Conservation (phyloP, 1,140 invertebrate species). For the Cydia fagiglandana region DNA sequence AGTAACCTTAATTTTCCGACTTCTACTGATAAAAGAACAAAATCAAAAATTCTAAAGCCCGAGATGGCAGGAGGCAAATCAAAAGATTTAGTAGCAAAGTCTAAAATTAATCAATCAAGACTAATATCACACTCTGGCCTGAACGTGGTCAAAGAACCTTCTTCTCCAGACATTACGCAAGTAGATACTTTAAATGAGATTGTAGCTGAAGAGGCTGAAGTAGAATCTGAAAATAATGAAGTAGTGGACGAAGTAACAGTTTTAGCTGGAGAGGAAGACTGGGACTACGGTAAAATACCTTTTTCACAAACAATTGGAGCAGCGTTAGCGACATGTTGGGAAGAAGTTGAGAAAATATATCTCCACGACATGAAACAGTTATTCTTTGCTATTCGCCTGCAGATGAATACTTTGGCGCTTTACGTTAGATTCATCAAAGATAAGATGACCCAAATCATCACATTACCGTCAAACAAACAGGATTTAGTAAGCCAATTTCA, state of each 20-base stretch:
- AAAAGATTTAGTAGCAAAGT: constrained; percentile 53
- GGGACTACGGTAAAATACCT: constrained; percentile 76
- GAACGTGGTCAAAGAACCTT: constrained; percentile 54
- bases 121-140: constrained; percentile 47
- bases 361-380: constrained; percentile 77
- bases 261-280: constrained; percentile 76
- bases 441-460: constrained; percentile 78
- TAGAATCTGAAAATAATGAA: constrained; percentile 46
- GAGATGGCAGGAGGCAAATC: constrained; percentile 56
- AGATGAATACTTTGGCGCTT: constrained; percentile 76
- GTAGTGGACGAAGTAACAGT: constrained; percentile 54
- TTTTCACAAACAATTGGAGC: constrained; percentile 62
- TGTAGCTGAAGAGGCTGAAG: constrained; percentile 38
- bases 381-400: constrained; percentile 77
- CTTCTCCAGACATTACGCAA: constrained; percentile 44
- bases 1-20: constrained; percentile 60
- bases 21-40: constrained; percentile 62
- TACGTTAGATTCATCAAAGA: constrained; percentile 76
- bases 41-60: constrained; percentile 66
- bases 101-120: constrained; percentile 52
- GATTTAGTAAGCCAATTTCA: constrained; percentile 78
- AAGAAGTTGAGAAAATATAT: constrained; percentile 79
- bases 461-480: constrained; percentile 78
- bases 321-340: constrained; percentile 78
- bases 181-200: constrained; percentile 40